Evolutionary conservation across 1,140 invertebrate genomes (phyloP).

Genomic region (Onthophagus taurus): DNA sequence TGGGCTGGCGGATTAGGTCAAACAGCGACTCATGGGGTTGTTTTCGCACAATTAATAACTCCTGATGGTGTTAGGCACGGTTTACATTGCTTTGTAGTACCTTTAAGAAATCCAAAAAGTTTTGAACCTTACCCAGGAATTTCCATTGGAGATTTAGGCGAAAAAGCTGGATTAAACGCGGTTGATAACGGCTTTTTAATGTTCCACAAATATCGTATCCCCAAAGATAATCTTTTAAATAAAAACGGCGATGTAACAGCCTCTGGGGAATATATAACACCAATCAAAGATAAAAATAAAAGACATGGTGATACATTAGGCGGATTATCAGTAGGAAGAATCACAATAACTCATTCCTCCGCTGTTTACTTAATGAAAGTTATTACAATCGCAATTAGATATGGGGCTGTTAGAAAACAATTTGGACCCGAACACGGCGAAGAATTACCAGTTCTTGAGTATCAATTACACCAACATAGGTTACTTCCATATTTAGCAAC

Average conservation of each 20-base stretch:
- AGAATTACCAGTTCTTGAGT: conserved; percentile 83
- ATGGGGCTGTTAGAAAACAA: conserved; percentile 68
- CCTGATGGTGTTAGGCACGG: conserved; percentile 77
- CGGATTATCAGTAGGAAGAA: conserved; percentile 69
- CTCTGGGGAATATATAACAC: conserved; percentile 71
- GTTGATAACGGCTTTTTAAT: conserved; percentile 65
- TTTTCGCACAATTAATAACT: conserved; percentile 74
- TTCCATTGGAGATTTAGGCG: conserved; percentile 69
- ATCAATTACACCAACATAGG: conserved; percentile 90
- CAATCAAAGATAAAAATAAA: conserved; percentile 62
- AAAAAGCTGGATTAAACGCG: conserved; percentile 76
- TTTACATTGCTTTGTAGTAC: conserved; percentile 72
- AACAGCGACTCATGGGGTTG: conserved; percentile 72
- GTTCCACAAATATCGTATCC: conserved; percentile 70
- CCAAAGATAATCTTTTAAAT: conserved; percentile 70
- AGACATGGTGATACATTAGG: conserved; percentile 70
- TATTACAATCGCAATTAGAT: conserved; percentile 74
- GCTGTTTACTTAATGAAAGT: conserved; percentile 58
- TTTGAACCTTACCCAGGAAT: conserved; percentile 57
- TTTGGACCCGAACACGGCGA: conserved; percentile 63
- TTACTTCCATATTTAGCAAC: conserved; percentile 83
- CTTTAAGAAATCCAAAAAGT: conserved; percentile 63
- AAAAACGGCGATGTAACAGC: conserved; percentile 75
- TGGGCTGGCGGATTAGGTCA: conserved; percentile 87
- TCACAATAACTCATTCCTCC: conserved; percentile 62